These are phyloP conservation scores for Lithobates sylvaticus DNA, from an alignment of 2,797 vertebrate species.

Conservation along the genomic window DNA sequence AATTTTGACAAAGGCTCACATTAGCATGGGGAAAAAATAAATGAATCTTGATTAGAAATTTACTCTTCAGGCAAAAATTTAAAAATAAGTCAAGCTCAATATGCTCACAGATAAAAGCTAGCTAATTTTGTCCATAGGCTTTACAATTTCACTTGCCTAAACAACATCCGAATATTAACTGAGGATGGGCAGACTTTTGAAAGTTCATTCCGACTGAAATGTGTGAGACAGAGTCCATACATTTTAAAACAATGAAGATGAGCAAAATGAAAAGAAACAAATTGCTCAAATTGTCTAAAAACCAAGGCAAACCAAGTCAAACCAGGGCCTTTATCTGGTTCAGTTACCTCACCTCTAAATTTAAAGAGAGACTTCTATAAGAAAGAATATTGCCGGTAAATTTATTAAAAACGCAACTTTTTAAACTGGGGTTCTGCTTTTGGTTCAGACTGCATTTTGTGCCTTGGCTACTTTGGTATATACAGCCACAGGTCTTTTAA, in stretches of 20 bases:
- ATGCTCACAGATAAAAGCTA: background rate
- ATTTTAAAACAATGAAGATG: too few species aligned
- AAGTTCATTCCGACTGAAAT: background rate
- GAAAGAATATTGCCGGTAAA: too few species aligned
- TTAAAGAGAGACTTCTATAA: too few species aligned
- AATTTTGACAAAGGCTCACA: constrained; percentile 19
- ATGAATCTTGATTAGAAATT: constrained; percentile 45
- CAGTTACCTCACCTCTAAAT: too few species aligned
- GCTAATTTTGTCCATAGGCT: constrained; percentile 1
- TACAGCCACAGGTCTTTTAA: too few species aligned
- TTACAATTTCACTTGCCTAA: background rate
- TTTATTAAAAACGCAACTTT: too few species aligned
- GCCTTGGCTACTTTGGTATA: too few species aligned
- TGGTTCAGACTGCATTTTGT: too few species aligned
- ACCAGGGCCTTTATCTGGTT: too few species aligned
- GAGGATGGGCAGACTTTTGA: background rate
- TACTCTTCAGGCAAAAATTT: constrained; percentile 12
- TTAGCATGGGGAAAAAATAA: constrained; percentile 12
- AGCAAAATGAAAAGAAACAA: background rate
- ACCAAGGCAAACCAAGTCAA: background rate
- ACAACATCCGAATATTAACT: background rate
- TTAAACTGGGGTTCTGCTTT: too few species aligned
- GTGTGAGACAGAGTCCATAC: background rate
- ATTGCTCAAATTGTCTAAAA: background rate
- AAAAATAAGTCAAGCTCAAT: constrained; percentile 7